These are phyloP conservation scores for Leptopterna dolabrata DNA, from an alignment of 2,888 invertebrate species.

Conservation along the genomic window DNA sequence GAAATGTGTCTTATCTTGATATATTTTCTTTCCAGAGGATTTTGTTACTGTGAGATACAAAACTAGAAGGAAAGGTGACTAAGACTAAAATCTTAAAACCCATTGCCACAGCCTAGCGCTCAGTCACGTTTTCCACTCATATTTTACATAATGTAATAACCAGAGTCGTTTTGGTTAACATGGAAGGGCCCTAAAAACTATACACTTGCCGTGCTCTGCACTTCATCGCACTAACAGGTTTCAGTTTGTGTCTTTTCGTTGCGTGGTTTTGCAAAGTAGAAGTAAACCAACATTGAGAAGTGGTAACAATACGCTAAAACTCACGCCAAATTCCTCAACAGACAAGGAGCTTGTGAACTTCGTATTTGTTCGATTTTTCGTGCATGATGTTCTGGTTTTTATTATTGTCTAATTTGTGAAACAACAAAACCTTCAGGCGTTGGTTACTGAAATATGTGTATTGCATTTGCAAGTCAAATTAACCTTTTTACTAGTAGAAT, in stretches of 20 bases:
- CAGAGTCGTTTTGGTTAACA: not conserved
- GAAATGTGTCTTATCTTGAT: not conserved
- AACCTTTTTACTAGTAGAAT: too few species aligned
- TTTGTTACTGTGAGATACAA: conserved; percentile 92
- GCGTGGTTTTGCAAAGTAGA: not conserved
- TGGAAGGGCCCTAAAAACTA: not conserved
- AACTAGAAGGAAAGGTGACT: conserved; percentile 83
- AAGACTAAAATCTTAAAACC: not conserved
- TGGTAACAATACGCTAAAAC: not conserved
- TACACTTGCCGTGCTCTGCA: conserved; percentile 22
- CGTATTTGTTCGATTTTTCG: not conserved
- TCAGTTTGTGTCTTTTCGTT: conserved; percentile 17
- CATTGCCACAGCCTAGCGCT: not conserved
- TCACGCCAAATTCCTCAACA: not conserved
- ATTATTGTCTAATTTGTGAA: not conserved
- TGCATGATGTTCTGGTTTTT: not conserved
- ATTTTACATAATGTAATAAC: not conserved
- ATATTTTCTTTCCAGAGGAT: conserved; percentile 80
- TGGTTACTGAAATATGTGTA: too few species aligned
- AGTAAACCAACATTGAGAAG: not conserved
- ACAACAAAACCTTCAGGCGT: too few species aligned
- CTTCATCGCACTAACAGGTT: not conserved
- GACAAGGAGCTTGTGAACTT: not conserved
- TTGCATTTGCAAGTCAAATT: too few species aligned
- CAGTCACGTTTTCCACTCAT: conserved; percentile 5